phyloP scores from a whole-genome alignment of 1,140 invertebrate genomes.

The Heliconius melpomene region DNA sequence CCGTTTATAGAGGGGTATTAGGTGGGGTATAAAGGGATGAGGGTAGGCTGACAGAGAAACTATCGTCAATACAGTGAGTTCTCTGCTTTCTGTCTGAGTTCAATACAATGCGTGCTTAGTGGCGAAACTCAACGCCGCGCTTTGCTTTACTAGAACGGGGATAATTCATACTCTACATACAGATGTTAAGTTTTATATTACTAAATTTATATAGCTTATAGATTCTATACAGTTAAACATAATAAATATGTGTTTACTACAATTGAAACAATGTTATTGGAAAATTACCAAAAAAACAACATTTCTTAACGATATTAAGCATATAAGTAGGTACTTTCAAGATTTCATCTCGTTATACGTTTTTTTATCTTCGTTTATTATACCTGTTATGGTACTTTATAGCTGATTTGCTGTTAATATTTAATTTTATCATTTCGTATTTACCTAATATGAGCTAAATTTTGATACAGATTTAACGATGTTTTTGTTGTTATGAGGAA shows the following conservation, averaged over 20 bases:
- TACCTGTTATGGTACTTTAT: not conserved
- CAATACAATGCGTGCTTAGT: not conserved
- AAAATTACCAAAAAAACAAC: not conserved
- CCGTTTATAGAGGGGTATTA: too few species aligned
- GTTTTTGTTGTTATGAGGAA: not conserved
- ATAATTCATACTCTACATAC: too few species aligned
- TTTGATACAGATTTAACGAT: not conserved
- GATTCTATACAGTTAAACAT: not conserved
- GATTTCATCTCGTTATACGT: not conserved
- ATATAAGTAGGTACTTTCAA: not conserved
- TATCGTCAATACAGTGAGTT: too few species aligned
- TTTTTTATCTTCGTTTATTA: slow-evolving; percentile 6
- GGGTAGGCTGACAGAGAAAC: too few species aligned
- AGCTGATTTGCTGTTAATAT: slow-evolving; percentile 12
- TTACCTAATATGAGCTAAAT: not conserved
- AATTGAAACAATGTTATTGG: not conserved
- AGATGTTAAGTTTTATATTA: too few species aligned
- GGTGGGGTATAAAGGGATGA: too few species aligned
- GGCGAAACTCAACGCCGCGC: not conserved
- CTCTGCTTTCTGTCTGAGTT: too few species aligned
- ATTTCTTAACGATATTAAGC: not conserved
- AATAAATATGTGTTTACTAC: not conserved
- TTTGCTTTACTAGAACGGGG: too few species aligned
- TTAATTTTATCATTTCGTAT: slow-evolving; percentile 6
- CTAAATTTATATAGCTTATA: too few species aligned